A percentile compares a stretch with the other conserved stretches of the same genome.
These are phyloP conservation scores for Cancer borealis DNA, from an alignment of 2,888 invertebrate genomes.

Conservation along the genomic window DNA sequence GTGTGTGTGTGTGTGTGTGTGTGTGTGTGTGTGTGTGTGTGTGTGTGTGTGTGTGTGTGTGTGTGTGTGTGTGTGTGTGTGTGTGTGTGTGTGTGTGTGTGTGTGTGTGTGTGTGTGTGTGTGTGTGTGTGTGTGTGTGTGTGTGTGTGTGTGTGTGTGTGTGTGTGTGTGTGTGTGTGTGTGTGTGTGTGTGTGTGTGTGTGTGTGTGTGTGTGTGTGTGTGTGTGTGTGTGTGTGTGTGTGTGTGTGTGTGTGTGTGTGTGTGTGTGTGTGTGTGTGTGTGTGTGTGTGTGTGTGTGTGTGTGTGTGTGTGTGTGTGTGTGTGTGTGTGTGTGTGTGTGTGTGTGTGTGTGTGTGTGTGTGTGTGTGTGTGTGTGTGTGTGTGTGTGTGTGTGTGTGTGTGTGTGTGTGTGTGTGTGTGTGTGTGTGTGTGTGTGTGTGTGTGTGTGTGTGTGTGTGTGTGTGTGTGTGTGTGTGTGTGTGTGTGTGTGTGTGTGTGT, in stretches of 20 bases:
- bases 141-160: conserved; percentile 14
- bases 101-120: neutral
- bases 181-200: neutral
- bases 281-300: neutral
- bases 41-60: too few relatives aligned
- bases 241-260: neutral
- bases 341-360: neutral
- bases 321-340: neutral
- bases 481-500: conserved; percentile 25
- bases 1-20: neutral
- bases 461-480: neutral
- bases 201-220: conserved; percentile 6
- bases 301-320: neutral
- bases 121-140: neutral
- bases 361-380: neutral
- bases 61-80: neutral
- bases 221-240: neutral
- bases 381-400: neutral
- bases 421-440: conserved; percentile 17
- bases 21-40: conserved; percentile 34
- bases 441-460: neutral
- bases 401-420: neutral
- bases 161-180: neutral
- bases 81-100: conserved; percentile 34
- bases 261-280: neutral